Conservation (phyloP, 2,113 vertebrate species). For the Gasterosteus nipponicus region DNA sequence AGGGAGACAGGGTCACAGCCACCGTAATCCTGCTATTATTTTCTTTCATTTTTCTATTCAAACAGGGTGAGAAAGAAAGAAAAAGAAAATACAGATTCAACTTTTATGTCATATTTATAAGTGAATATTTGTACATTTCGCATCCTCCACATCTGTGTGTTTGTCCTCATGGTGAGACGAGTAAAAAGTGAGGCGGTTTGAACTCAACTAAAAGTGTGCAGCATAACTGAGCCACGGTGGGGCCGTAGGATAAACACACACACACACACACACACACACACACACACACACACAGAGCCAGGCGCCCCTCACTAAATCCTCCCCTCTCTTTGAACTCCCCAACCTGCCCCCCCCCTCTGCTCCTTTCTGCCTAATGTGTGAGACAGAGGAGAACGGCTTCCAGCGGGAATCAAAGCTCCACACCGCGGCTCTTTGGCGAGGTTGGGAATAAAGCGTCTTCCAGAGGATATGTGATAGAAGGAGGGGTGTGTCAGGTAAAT, state of each 20-base stretch:
- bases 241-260: constrained; percentile 12
- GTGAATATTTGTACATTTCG: background rate
- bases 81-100: background rate
- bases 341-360: constrained; percentile 5
- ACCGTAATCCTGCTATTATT: background rate
- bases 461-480: constrained; percentile 7
- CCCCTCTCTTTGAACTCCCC: constrained; percentile 45
- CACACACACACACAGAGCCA: constrained; percentile 24
- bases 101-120: background rate
- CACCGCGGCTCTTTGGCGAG: background rate
- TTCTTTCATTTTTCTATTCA: background rate
- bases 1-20: constrained; percentile 13
- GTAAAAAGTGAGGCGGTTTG: constrained; percentile 35
- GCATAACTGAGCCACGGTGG: constrained; percentile 26
- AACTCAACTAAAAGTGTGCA: constrained; percentile 41
- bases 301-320: constrained; percentile 38
- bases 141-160: background rate
- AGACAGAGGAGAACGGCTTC: constrained; percentile 30
- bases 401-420: constrained; percentile 37
- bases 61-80: background rate
- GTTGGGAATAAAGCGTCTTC: constrained; percentile 24
- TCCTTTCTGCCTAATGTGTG: constrained; percentile 27
- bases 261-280: constrained; percentile 37
- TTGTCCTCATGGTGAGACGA: constrained; percentile 39
- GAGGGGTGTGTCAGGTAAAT: constrained; percentile 8